Evolutionary conservation across 2,888 invertebrate species (phyloP).

Genomic region (Brachycybe producta): DNA sequence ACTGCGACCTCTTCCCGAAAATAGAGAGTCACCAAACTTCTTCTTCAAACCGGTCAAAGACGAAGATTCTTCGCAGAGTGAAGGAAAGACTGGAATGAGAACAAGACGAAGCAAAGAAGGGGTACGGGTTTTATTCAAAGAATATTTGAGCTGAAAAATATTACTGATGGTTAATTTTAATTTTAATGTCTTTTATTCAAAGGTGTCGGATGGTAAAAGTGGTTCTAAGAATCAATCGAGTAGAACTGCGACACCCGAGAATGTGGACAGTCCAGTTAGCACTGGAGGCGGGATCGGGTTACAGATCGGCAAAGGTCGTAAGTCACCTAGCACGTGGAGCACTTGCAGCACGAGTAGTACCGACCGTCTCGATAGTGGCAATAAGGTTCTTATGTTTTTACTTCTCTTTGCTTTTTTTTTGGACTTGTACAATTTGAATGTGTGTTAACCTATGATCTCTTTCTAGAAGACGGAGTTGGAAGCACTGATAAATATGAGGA

Average conservation of each 20-base stretch:
- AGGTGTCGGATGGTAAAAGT: slow-evolving; percentile 10
- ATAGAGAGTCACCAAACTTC: slow-evolving; percentile 34
- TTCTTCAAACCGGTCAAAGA: slow-evolving; percentile 37
- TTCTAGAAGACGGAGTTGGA: slow-evolving; percentile 6
- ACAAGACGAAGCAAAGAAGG: slow-evolving; percentile 33
- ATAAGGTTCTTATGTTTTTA: slow-evolving; percentile 17
- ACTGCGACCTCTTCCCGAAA: slow-evolving; percentile 38
- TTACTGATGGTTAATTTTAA: neutral
- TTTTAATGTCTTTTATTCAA: neutral
- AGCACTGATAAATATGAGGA: neutral
- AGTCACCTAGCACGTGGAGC: slow-evolving; percentile 32
- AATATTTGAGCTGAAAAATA: too few species aligned
- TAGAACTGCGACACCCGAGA: slow-evolving; percentile 27
- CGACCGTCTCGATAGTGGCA: slow-evolving; percentile 24
- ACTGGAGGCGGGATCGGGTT: slow-evolving; percentile 22
- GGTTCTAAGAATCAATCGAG: slow-evolving; percentile 14
- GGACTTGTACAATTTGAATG: neutral
- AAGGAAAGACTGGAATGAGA: slow-evolving; percentile 32
- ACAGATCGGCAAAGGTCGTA: slow-evolving; percentile 27
- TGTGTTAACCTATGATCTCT: neutral
- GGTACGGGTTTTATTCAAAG: too few species aligned
- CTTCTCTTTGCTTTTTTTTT: slow-evolving; percentile 3
- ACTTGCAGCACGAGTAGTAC: slow-evolving; percentile 32
- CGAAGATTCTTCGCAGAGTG: slow-evolving; percentile 27
- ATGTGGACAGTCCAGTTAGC: slow-evolving; percentile 27